phyloP scores from a whole-genome alignment of 2,888 invertebrate genomes.

The Vanessa cardui region DNA sequence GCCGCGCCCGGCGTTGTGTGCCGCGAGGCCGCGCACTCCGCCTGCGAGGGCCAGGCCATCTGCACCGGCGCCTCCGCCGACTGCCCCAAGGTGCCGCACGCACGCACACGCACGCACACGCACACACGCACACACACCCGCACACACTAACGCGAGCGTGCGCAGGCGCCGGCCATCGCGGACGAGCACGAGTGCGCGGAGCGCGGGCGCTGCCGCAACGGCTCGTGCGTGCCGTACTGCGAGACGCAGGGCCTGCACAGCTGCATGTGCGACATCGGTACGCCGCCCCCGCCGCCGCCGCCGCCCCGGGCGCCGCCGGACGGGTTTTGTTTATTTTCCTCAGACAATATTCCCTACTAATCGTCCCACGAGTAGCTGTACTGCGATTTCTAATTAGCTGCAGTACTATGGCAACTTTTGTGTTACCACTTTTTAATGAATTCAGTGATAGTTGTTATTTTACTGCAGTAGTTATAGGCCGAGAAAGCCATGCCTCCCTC shows the following conservation, averaged over 20 bases:
- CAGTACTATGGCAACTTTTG: no score
- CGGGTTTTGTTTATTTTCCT: neutral
- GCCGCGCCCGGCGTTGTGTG: constrained; percentile 93
- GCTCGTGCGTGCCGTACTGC: constrained; percentile 97
- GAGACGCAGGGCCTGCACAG: constrained; percentile 96
- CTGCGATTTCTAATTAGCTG: no score
- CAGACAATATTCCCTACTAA: no score
- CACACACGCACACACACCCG: no score
- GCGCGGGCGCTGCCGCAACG: constrained; percentile 93
- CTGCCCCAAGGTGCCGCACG: constrained; percentile 78
- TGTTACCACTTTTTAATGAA: no score
- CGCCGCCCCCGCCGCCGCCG: constrained; percentile 20
- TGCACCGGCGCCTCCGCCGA: constrained; percentile 88
- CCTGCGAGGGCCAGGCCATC: constrained; percentile 95
- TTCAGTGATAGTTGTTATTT: no score
- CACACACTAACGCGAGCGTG: no score
- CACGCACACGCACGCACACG: no score
- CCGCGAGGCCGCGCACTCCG: constrained; percentile 94
- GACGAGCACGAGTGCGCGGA: constrained; percentile 95
- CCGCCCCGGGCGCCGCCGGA: neutral
- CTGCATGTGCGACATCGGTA: constrained; percentile 98
- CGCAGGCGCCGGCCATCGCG: constrained; percentile 91
- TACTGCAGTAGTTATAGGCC: no score
- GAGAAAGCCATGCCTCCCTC: no score
- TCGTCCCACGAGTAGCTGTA: no score